A percentile compares a stretch with the other conserved stretches of the same genome.
Evolutionary conservation across 2,797 vertebrate species (phyloP).

Genomic region (Vespertilio murinus): DNA sequence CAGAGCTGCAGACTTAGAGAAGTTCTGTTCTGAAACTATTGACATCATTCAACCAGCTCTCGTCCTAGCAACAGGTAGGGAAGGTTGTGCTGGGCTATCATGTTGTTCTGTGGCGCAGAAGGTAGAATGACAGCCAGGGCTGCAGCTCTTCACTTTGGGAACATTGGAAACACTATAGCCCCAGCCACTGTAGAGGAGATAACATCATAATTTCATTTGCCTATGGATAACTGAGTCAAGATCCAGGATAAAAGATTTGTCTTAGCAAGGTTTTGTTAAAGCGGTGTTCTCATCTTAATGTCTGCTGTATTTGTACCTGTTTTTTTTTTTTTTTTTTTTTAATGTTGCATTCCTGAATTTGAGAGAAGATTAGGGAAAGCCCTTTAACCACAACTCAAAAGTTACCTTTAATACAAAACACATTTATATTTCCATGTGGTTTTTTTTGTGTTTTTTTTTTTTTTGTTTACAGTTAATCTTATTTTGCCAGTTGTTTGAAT

Average conservation of each 20-base stretch:
- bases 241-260: not conserved
- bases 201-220: not conserved
- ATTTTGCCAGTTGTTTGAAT: conserved; percentile 1
- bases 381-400: conserved; percentile 17
- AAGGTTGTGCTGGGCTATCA: not conserved
- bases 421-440: not conserved
- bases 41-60: conserved; percentile 92
- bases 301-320: not conserved
- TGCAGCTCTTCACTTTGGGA: not conserved
- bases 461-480: not conserved
- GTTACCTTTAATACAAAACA: not conserved
- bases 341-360: conserved; percentile 14
- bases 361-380: conserved; percentile 30
- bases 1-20: conserved; percentile 92
- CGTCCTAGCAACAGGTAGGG: conserved; percentile 95
- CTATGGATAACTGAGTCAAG: not conserved
- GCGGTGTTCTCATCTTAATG: not conserved
- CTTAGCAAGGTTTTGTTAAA: not conserved
- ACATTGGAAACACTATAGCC: not conserved
- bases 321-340: not conserved
- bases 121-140: not conserved
- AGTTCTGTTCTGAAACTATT: conserved; percentile 94
- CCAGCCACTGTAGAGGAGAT: not conserved
- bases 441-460: not conserved
- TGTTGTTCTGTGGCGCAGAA: not conserved